phyloP scores from a whole-genome alignment of 1,140 invertebrate species.

The Bombus vancouverensis region DNA sequence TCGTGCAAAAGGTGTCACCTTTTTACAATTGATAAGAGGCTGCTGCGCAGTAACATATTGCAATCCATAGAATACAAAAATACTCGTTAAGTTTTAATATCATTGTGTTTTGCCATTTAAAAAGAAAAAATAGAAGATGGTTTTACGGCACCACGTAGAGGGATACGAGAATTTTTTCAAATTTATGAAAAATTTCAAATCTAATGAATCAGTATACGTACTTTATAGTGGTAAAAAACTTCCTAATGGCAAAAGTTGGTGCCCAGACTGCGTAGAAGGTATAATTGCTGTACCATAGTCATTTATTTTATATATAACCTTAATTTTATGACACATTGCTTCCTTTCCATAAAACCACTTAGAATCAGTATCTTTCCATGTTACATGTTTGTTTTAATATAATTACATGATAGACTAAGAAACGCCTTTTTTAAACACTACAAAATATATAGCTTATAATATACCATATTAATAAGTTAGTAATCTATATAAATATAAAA shows the following conservation, averaged over 20 bases:
- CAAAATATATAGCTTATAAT: not conserved
- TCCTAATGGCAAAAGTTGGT: slow-evolving; percentile 88
- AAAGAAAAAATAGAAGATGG: slow-evolving; percentile 80
- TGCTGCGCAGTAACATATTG: not conserved
- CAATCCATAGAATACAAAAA: not conserved
- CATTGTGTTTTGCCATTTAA: not conserved
- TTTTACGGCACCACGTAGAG: slow-evolving; percentile 82
- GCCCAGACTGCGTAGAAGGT: slow-evolving; percentile 89
- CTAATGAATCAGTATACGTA: slow-evolving; percentile 82
- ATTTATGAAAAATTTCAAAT: slow-evolving; percentile 82
- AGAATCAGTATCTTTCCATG: not conserved
- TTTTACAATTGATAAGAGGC: slow-evolving; percentile 10
- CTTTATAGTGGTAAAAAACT: slow-evolving; percentile 87
- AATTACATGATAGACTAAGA: not conserved
- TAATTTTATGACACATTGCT: not conserved
- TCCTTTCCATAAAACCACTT: not conserved
- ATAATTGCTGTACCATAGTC: slow-evolving; percentile 51
- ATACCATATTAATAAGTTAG: not conserved
- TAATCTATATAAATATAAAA: not conserved
- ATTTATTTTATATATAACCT: slow-evolving; percentile 55
- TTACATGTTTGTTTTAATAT: not conserved
- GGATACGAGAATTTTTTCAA: slow-evolving; percentile 85
- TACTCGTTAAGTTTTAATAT: not conserved
- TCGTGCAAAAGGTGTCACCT: not conserved
- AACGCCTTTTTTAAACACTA: not conserved